Conservation (phyloP, 2,797 vertebrate species). For the Florisuga fusca region DNA sequence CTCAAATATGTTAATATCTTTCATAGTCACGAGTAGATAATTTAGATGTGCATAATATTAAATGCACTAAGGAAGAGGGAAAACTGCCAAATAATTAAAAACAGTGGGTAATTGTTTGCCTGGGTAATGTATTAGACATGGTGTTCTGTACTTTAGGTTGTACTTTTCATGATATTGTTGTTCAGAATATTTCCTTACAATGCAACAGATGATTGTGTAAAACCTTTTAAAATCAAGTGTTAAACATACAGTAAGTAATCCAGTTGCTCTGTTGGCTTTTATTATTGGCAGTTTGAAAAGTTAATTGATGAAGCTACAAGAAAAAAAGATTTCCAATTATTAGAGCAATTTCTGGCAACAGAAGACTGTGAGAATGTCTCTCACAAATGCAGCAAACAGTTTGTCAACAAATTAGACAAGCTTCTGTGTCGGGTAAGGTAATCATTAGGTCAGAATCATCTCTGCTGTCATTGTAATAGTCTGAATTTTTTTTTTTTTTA, state of each 20-base stretch:
- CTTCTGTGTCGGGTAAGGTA: constrained; percentile 86
- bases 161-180: background rate
- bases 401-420: constrained; percentile 89
- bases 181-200: background rate
- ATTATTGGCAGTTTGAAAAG: constrained; percentile 85
- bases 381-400: constrained; percentile 88
- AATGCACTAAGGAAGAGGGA: background rate
- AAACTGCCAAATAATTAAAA: background rate
- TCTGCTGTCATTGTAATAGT: background rate
- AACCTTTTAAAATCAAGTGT: background rate
- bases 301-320: constrained; percentile 84
- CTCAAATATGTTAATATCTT: background rate
- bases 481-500: background rate
- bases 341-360: constrained; percentile 83
- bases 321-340: constrained; percentile 78
- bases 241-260: background rate
- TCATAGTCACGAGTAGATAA: background rate
- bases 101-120: background rate
- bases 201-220: background rate
- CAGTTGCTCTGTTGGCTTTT: background rate
- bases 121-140: background rate
- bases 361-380: constrained; percentile 67
- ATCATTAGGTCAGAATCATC: background rate
- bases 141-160: background rate
- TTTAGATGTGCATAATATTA: background rate